These are phyloP conservation scores for Callocephalon fimbriatum DNA, from an alignment of 2,113 vertebrate genomes.

Conservation along the genomic window DNA sequence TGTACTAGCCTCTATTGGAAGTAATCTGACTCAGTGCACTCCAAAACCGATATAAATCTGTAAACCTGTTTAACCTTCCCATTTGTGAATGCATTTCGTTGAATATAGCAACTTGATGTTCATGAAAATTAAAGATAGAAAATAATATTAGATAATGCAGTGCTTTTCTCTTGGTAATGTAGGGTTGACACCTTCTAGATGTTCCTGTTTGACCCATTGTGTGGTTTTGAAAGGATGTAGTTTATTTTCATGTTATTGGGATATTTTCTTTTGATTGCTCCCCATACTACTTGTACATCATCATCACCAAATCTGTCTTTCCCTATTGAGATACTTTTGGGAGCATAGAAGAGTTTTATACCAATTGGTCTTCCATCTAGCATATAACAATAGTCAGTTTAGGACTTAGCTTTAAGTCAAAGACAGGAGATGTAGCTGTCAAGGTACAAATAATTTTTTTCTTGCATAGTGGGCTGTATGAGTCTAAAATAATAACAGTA, in stretches of 20 bases:
- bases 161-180: background rate
- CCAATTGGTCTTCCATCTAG: background rate
- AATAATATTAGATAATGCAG: background rate
- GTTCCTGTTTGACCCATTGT: background rate
- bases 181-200: background rate
- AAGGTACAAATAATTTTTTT: background rate
- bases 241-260: background rate
- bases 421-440: background rate
- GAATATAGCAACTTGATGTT: background rate
- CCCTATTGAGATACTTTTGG: background rate
- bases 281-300: fast-evolving
- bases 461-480: background rate
- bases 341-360: background rate
- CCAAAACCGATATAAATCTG: conserved; percentile 12
- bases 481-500: background rate
- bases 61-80: conserved; percentile 15
- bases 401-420: background rate
- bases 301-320: background rate
- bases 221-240: background rate
- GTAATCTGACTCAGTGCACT: background rate
- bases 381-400: background rate
- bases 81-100: background rate
- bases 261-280: background rate
- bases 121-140: conserved; percentile 46
- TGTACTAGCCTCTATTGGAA: background rate